Base-by-base conservation (phyloP, 2,113 vertebrate species). In the Phylloscopus trochilus region DNA sequence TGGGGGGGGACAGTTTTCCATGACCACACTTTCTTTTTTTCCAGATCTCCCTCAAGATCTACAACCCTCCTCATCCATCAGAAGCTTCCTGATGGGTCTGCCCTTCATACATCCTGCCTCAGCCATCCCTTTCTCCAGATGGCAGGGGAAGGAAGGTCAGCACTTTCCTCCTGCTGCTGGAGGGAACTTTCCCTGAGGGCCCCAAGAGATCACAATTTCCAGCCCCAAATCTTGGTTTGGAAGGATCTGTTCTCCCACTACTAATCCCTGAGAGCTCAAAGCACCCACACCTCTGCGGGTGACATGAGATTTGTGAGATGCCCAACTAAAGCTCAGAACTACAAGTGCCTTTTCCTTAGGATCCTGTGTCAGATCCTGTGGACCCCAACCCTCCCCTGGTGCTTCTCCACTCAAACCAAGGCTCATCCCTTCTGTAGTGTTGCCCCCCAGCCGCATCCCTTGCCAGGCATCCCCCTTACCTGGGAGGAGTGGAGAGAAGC, bases 401-500 rank as follows among this genome's bases (percentile, higher is more conserved):
- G 15, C 27, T 69, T 46, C 24, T 53, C 30, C 64, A 74, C 66
- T 41, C 35, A 82, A 78, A 69, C 10, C n/a, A 53, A 60, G 24
- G 27, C 31, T 52, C 46, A 37, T 21, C 8, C 58, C 41, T 24
- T 28, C 37, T 30, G 20, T 1, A 15, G 39, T 19, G 79, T 33
- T 66, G 18, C 10, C 62, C 56, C 56, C 17, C 13, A 7, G 43
- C 39, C 72, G 24, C 33, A 28, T 26, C 39, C 67, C 44, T 43
- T 7, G 0, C 66, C 3, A 3, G 30, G 28, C 49, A 41, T 87
- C 52, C 10, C 39, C 52, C 98, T 97, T 96, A 99, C 99, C 98
- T 98, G 95, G 63, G 69, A 95, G 49, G 69, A 95, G 47, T 30
- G n/a, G 94, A 98, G 97, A 95, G 97, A 98, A 97, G 97, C 44